Conservation (phyloP, 1,140 invertebrate species). For the Philopotamus ludificatus region DNA sequence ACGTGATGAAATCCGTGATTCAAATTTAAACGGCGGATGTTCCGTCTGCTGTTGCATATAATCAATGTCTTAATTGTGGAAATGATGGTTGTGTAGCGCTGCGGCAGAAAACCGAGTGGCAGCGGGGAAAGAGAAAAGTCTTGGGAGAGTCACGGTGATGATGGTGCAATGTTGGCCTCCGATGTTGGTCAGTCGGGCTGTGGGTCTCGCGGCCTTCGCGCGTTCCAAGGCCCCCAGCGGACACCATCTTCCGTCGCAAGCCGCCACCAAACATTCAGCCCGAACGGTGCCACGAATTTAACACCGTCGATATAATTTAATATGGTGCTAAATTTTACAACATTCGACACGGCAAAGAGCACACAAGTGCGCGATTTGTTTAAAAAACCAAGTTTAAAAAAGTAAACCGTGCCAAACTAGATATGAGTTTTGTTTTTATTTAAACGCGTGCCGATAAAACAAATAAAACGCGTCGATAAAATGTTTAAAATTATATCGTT, state of each 20-base stretch:
- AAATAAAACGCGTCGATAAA: no score
- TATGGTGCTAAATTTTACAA: no score
- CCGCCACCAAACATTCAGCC: not conserved
- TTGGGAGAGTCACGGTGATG: slow-evolving; percentile 9
- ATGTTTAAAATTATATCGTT: no score
- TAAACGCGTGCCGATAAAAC: no score
- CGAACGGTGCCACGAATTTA: not conserved
- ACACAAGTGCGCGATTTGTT: not conserved
- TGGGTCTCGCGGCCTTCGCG: slow-evolving; percentile 21
- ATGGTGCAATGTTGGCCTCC: slow-evolving; percentile 11
- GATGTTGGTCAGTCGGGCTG: slow-evolving; percentile 36
- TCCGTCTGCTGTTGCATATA: no score
- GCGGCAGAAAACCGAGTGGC: not conserved
- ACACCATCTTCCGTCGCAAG: not conserved
- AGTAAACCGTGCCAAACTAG: not conserved
- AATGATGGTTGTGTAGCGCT: not conserved
- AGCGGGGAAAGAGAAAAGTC: slow-evolving; percentile 9
- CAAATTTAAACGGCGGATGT: no score
- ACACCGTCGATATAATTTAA: no score
- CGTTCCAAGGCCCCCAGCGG: slow-evolving; percentile 2
- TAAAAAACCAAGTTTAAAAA: not conserved
- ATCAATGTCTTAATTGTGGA: no score
- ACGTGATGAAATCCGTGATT: no score
- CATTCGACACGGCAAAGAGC: not conserved
- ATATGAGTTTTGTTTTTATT: not conserved